Base-by-base conservation (phyloP, 2,888 invertebrate species). In the Chymomyza fuscimana region DNA sequence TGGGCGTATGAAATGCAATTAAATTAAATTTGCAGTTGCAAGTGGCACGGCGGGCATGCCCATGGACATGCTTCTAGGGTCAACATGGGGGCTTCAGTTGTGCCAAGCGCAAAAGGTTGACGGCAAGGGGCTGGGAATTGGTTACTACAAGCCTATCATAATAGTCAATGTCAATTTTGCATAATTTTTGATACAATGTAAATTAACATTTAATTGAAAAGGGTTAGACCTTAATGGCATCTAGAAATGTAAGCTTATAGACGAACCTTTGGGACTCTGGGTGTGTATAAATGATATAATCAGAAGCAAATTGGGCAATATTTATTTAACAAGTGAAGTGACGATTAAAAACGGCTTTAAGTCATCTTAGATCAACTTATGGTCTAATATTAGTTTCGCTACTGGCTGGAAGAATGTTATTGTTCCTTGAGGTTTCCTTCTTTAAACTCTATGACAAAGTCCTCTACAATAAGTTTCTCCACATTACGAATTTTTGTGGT, bases 1-100 rank as follows among this genome's bases (percentile, higher is more conserved):
- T 83, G 86, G 86, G 86, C 87, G 87, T 82, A 86, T 87, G 84
- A 82, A 87, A 87, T 85, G 84, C 85, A 85, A 85, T 85, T 85
- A 86, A 84, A 86, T 84, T 84, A 84, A 84, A 86, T 84, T 84
- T 84, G 83, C 84, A 84, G 82, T 79, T 84, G 86, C 82, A 75
- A 81, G 80, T 76, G 78, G 73, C 69, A 70, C 40, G 40, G 40
- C 40, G 40, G 40, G 40, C 40, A 46, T 46, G 40, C 40, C 40
- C 40, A 46, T 46, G 40, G 40, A 12, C 40, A 46, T 46, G 40
- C 12, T 32, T 32, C 40, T 46, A 46, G 40, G 40, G 40, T 46
- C 40, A 46, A 46, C 40, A 46, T 46, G 40, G 40, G 40, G 40
- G 40, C 40, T 12, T 12, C 10, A 12, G 10, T 12, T 46, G 40